Evolutionary conservation across 2,113 vertebrate genomes (phyloP).

Genomic region (Acanthochromis polyacanthus): DNA sequence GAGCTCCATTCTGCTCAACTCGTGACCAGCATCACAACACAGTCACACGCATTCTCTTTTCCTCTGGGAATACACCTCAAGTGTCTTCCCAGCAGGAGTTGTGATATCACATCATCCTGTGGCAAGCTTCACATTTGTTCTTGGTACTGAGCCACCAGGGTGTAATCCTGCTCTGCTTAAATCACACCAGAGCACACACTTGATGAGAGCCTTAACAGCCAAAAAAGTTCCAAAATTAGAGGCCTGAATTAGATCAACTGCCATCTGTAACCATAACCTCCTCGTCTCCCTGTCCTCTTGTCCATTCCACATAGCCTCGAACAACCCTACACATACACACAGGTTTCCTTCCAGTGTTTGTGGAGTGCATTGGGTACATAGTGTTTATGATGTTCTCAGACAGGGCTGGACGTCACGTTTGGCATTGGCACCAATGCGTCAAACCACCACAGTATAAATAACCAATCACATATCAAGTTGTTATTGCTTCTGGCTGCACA

Average conservation of each 20-base stretch:
- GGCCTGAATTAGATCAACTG: slow-evolving; percentile 37
- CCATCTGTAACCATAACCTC: slow-evolving; percentile 30
- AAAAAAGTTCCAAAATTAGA: slow-evolving; percentile 61
- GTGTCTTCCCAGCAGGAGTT: slow-evolving; percentile 38
- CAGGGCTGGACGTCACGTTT: slow-evolving; percentile 61
- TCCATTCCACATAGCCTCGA: slow-evolving; percentile 7
- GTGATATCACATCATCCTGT: slow-evolving; percentile 25
- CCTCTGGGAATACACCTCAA: slow-evolving; percentile 27
- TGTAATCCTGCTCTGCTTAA: slow-evolving; percentile 40
- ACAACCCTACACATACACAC: neutral
- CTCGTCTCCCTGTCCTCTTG: slow-evolving; percentile 15
- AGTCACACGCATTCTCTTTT: neutral
- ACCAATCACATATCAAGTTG: slow-evolving; percentile 49
- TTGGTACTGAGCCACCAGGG: slow-evolving; percentile 24
- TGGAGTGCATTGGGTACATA: slow-evolving; percentile 32
- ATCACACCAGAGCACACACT: slow-evolving; percentile 15
- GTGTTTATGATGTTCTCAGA: slow-evolving; percentile 64
- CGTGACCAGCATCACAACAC: slow-evolving; percentile 71
- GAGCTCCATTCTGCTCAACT: slow-evolving; percentile 49
- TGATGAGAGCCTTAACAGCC: slow-evolving; percentile 28
- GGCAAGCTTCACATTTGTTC: slow-evolving; percentile 27
- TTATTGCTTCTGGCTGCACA: slow-evolving; percentile 47
- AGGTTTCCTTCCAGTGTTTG: slow-evolving; percentile 6
- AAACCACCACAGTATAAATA: slow-evolving; percentile 70
- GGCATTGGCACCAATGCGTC: slow-evolving; percentile 50